Conservation (phyloP, 64 coral and sea anemone genomes). For the Dendronephthya gigantea region DNA sequence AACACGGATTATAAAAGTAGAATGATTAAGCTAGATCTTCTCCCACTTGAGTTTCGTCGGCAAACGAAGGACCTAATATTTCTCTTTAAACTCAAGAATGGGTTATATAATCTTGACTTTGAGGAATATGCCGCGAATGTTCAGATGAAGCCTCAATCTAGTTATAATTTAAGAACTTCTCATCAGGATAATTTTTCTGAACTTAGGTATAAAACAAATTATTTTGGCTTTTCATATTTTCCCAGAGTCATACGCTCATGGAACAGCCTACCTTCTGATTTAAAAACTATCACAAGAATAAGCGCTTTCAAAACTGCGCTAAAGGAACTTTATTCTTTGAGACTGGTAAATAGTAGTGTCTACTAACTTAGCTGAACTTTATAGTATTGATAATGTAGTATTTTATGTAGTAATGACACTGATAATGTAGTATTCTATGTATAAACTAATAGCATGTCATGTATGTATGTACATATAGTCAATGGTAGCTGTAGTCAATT, state of each 20-base stretch:
- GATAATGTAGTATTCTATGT: not conserved
- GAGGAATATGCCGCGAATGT: not conserved
- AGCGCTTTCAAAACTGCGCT: not conserved
- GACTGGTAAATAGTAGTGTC: not conserved
- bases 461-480: not conserved
- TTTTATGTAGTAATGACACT: not conserved
- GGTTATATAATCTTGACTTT: not conserved
- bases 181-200: not conserved
- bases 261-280: not conserved
- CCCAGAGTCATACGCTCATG: not conserved
- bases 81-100: not conserved
- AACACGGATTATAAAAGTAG: not conserved
- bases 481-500: not conserved
- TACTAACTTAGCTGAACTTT: not conserved
- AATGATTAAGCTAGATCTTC: not conserved
- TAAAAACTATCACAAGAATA: not conserved
- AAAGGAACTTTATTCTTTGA: not conserved
- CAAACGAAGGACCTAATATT: not conserved
- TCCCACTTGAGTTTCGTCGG: not conserved
- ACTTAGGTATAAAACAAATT: not conserved
- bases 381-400: not conserved
- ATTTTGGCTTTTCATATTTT: not conserved
- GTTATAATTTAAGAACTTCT: not conserved
- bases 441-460: not conserved
- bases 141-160: not conserved